These are phyloP conservation scores for Psittacula cyanocephala DNA, from an alignment of 2,113 vertebrate genomes.

Conservation along the genomic window DNA sequence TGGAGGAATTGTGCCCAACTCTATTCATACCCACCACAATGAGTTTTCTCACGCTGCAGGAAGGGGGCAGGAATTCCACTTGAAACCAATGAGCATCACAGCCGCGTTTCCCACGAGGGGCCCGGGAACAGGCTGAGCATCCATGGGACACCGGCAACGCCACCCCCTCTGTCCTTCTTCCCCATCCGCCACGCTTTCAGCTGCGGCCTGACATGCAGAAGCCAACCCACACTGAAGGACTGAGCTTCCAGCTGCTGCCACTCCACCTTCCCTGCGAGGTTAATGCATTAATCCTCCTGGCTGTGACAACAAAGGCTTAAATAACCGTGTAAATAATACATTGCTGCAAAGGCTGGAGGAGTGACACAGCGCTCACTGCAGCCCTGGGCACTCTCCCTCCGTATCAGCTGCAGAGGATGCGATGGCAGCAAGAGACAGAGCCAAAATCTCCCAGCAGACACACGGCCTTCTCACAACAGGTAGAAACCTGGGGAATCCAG, in stretches of 20 bases:
- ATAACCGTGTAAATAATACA: background rate
- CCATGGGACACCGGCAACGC: background rate
- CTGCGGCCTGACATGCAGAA: background rate
- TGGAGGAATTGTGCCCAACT: background rate
- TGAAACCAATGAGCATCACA: background rate
- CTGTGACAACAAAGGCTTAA: constrained; percentile 13
- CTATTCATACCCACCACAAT: background rate
- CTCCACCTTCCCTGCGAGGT: background rate
- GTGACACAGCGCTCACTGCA: fast-evolving
- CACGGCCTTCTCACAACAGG: fast-evolving
- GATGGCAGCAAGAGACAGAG: background rate
- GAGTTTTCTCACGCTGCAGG: background rate
- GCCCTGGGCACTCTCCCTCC: background rate
- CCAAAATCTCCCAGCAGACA: background rate
- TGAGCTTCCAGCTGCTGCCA: background rate
- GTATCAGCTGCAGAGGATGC: fast-evolving
- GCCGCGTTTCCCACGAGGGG: background rate
- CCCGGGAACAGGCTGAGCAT: background rate
- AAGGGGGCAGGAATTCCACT: background rate
- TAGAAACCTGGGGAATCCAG: background rate
- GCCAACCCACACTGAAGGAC: background rate
- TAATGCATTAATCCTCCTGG: background rate
- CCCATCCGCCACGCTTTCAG: background rate
- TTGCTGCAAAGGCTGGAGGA: background rate
- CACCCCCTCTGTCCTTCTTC: background rate